These are phyloP conservation scores for Schrankia costaestrigalis DNA, from an alignment of 2,888 invertebrate genomes.

Conservation along the genomic window DNA sequence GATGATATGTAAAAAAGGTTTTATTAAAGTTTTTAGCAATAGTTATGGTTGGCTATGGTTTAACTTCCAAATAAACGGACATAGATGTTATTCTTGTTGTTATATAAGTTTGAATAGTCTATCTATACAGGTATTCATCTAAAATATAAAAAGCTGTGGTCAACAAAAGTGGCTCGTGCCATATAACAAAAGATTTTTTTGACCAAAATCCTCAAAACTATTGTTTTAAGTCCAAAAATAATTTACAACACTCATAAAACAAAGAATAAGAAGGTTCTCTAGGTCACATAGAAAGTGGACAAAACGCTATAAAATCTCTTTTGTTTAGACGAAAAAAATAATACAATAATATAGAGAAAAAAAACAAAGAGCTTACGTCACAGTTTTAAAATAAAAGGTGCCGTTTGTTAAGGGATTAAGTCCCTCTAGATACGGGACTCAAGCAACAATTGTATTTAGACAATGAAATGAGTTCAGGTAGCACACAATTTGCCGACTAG, in stretches of 20 bases:
- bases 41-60: no score
- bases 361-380: constrained; percentile 64
- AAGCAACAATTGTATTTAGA: constrained; percentile 62
- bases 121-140: no score
- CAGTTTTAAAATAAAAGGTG: constrained; percentile 65
- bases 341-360: constrained; percentile 41
- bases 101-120: no score
- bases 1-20: no score
- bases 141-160: no score
- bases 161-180: constrained; percentile 36
- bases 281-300: constrained; percentile 27
- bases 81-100: no score
- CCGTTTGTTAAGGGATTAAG: constrained; percentile 68
- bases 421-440: constrained; percentile 49
- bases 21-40: no score
- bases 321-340: constrained; percentile 42
- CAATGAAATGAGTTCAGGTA: constrained; percentile 69
- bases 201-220: constrained; percentile 11
- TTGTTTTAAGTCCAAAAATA: constrained; percentile 35
- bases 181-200: constrained; percentile 16
- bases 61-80: no score
- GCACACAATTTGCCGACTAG: constrained; percentile 49
- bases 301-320: constrained; percentile 38
- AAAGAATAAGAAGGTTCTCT: constrained; percentile 35
- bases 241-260: constrained; percentile 41